Base-by-base conservation (phyloP, 2,113 vertebrate species). In the Cygnus buccinator region DNA sequence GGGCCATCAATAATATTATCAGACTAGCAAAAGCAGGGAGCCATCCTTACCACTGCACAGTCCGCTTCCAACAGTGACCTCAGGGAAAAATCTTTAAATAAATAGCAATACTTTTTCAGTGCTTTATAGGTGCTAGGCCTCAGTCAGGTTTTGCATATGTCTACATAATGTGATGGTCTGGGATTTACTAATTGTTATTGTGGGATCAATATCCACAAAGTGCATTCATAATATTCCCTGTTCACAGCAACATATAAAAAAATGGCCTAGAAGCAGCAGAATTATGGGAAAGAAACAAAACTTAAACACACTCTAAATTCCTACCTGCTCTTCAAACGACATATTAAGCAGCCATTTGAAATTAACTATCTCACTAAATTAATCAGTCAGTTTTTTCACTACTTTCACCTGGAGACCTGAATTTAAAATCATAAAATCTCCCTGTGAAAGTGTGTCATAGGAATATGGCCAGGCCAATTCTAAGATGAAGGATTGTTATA, bases 401-500 rank as follows among this genome's bases (percentile, higher is more conserved):
- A 21, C 13, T 52, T 90, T 86, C 62, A 92, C 58, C 52, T 58
- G 58, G 71, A 73, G 80, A 92, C 21, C 28, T 62, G 80, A 72
- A 89, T 87, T 92, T 84, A 92, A 87, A 89, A 73, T 52, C 14
- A 19, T 58, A 79, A 68, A 86, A 87, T 67, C 14, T 70, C 50
- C 59, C 31, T 68, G 50, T 37, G 59, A 31, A 82, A 91, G 26
- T 5, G 6, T 76, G 50, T 18, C 59, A 35, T 39, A 90, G 19
- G 55, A 92, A 84, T 72, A 84, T 3, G 59, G 29, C 43, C 73
- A 93, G 57, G 37, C 39, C 41, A 57, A 93, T 93, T 91, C 71
- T 85, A 70, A 93, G 71, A 89, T 31, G 72, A 89, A 94, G 89
- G 79, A n/a, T 65, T 81, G 65, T 41, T 76, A 84, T 65, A 72